These are phyloP conservation scores for Pteria penguin DNA, from an alignment of 2,888 invertebrate genomes.

Conservation along the genomic window DNA sequence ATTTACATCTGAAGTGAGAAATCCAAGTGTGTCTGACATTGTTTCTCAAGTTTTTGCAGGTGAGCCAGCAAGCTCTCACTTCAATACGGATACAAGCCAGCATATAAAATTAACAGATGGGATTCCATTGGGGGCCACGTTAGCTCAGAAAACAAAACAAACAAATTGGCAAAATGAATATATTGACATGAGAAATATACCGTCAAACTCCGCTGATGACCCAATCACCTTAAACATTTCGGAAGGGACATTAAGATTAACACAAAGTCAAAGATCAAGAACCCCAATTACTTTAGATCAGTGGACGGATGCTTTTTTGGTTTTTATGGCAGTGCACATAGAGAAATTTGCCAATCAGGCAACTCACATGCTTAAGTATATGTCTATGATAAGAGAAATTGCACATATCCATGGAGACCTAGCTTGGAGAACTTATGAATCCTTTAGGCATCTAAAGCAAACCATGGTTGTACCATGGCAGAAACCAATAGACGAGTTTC, in stretches of 20 bases:
- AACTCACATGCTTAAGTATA: constrained; percentile 11
- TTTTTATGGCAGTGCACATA: constrained; percentile 6
- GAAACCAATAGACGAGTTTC: not conserved
- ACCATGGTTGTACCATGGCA: not conserved
- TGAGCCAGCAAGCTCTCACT: constrained; percentile 4
- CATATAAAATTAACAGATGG: not conserved
- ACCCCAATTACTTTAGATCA: constrained; percentile 6
- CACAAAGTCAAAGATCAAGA: not conserved
- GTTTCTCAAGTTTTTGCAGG: not conserved
- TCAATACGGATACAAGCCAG: not conserved
- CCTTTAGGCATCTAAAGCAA: not conserved
- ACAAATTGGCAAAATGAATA: constrained; percentile 8
- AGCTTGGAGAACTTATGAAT: constrained; percentile 18
- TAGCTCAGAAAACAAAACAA: not conserved
- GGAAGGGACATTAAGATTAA: not conserved
- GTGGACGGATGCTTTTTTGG: constrained; percentile 13
- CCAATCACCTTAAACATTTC: not conserved
- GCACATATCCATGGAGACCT: not conserved
- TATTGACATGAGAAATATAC: not conserved
- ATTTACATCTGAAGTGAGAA: too few species aligned
- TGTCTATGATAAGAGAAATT: constrained; percentile 6
- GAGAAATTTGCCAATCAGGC: not conserved
- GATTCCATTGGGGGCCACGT: not conserved
- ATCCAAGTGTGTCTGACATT: not conserved
- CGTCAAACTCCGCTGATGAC: not conserved